phyloP scores from a whole-genome alignment of 2,113 vertebrate genomes.

The Trichomycterus rosablanca region DNA sequence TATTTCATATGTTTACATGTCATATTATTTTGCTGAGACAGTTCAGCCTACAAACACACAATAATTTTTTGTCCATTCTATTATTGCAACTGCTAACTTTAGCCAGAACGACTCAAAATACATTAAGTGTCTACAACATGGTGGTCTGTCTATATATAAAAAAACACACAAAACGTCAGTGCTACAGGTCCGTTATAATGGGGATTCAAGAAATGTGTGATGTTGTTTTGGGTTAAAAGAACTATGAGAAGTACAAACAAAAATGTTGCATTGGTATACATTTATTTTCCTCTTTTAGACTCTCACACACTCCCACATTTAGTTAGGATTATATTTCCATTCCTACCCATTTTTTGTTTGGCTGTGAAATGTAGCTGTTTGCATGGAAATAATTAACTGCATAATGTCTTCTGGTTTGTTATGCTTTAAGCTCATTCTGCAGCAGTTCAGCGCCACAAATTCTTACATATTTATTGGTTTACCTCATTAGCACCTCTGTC shows the following conservation, averaged over 20 bases:
- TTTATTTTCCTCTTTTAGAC: conserved; percentile 58
- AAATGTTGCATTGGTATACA: conserved; percentile 60
- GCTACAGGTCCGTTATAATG: conserved; percentile 48
- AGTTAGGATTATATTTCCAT: conserved; percentile 37
- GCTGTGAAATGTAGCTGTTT: conserved; percentile 48
- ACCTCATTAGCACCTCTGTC: conserved; percentile 21
- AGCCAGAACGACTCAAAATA: background rate
- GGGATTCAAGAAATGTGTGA: conserved; percentile 43
- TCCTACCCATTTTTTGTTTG: conserved; percentile 50
- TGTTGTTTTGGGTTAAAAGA: conserved; percentile 52
- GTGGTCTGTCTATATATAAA: conserved; percentile 40
- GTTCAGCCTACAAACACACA: no score
- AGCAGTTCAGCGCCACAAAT: conserved; percentile 23
- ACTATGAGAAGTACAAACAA: conserved; percentile 39
- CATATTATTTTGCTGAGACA: no score
- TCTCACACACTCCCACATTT: conserved; percentile 28
- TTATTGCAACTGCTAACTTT: no score
- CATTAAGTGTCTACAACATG: conserved; percentile 22
- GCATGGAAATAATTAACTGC: conserved; percentile 56
- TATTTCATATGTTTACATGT: no score
- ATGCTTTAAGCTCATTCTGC: conserved; percentile 37
- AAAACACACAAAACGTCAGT: background rate
- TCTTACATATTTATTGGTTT: no score
- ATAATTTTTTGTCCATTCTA: no score
- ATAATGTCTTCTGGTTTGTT: conserved; percentile 47